Evolutionary conservation across 2,797 vertebrate genomes (phyloP).

Genomic region (Pseudomugil tenellus): DNA sequence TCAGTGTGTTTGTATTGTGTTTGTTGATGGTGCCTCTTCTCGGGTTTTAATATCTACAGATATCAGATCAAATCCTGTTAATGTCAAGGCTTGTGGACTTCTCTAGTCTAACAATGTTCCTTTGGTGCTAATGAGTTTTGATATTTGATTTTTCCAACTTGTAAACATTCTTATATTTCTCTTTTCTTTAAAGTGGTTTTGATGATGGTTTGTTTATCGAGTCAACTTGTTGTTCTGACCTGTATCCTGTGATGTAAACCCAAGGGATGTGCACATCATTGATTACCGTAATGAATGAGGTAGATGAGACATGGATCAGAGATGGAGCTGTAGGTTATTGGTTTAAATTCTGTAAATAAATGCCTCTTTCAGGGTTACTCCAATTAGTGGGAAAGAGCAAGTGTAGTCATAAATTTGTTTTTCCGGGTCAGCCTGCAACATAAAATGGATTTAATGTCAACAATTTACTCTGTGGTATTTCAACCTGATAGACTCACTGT

Average conservation of each 20-base stretch:
- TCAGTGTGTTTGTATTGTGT: not conserved
- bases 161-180: not conserved
- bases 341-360: slow-evolving; percentile 63
- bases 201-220: slow-evolving; percentile 24
- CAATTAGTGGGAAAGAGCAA: slow-evolving; percentile 75
- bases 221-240: not conserved
- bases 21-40: not conserved
- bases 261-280: slow-evolving; percentile 49
- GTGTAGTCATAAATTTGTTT: slow-evolving; percentile 57
- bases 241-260: slow-evolving; percentile 7
- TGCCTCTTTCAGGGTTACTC: slow-evolving; percentile 60
- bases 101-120: not conserved
- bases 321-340: slow-evolving; percentile 24
- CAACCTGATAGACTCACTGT: slow-evolving; percentile 52
- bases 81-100: not conserved
- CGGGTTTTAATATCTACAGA: not conserved
- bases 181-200: not conserved
- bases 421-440: slow-evolving; percentile 55
- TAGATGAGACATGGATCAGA: slow-evolving; percentile 45
- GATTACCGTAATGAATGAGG: slow-evolving; percentile 52
- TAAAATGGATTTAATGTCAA: slow-evolving; percentile 77
- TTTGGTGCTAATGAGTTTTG: not conserved
- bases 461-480: slow-evolving; percentile 68
- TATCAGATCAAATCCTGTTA: not conserved
- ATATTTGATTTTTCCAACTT: not conserved